Percentiles rank a stretch among this genome's conserved stretches.
Evolutionary conservation across 2,888 invertebrate species (phyloP).

Genomic region (Serrognathus titanus): DNA sequence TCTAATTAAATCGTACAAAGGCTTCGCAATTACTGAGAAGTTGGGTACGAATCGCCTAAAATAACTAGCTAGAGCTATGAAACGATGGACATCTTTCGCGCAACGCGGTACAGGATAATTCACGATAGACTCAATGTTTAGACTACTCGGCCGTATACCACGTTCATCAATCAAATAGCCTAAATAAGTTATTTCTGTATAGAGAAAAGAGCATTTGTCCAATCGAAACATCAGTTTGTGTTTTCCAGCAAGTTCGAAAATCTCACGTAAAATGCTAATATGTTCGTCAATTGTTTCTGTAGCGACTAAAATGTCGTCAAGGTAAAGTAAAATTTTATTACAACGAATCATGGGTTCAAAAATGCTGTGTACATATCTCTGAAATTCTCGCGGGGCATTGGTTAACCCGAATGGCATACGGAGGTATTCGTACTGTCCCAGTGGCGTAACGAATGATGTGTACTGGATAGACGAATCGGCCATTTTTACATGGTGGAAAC

Average conservation of each 20-base stretch:
- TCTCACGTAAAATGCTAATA: constrained; percentile 8
- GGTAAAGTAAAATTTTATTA: too few relatives aligned
- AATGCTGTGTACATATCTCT: too few relatives aligned
- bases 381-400: too few relatives aligned
- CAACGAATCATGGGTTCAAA: too few relatives aligned
- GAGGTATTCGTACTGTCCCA: too few relatives aligned
- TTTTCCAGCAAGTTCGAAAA: constrained; percentile 21
- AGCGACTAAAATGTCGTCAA: too few relatives aligned
- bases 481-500: too few relatives aligned
- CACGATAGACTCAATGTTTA: constrained; percentile 23
- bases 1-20: constrained; percentile 31
- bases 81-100: constrained; percentile 26
- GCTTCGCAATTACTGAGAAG: constrained; percentile 30
- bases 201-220: constrained; percentile 26
- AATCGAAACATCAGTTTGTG: constrained; percentile 8
- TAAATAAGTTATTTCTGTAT: constrained; percentile 15
- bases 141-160: constrained; percentile 23
- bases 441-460: too few relatives aligned
- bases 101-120: constrained; percentile 27
- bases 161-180: constrained; percentile 25
- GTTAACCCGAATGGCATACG: too few relatives aligned
- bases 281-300: not conserved
- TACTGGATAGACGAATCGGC: too few relatives aligned
- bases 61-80: constrained; percentile 32
- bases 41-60: constrained; percentile 31